These are phyloP conservation scores for Drosophila azteca DNA, from an alignment of 1,140 invertebrate genomes.

Conservation along the genomic window DNA sequence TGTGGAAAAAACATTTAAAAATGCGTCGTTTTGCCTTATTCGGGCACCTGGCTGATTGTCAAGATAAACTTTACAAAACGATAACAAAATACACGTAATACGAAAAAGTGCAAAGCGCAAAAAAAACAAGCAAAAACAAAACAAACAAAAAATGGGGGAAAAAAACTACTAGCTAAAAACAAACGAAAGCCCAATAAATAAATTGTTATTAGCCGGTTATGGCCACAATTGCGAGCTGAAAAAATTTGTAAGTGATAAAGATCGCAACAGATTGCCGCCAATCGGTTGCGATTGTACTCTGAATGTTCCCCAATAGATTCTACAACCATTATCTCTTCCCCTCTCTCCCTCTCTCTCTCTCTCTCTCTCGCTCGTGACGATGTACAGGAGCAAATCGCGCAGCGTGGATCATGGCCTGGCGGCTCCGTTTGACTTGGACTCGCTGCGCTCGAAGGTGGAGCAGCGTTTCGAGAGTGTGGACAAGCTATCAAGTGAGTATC, in stretches of 20 bases:
- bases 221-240: constrained; percentile 72
- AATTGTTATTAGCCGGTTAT: constrained; percentile 79
- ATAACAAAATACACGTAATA: constrained; percentile 21
- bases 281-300: constrained; percentile 30
- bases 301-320: constrained; percentile 41
- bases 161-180: constrained; percentile 21
- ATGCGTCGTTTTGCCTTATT: constrained; percentile 57
- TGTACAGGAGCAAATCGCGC: constrained; percentile 92
- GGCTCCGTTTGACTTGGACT: constrained; percentile 91
- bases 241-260: constrained; percentile 80
- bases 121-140: constrained; percentile 4
- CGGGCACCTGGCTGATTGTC: constrained; percentile 47
- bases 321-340: constrained; percentile 28
- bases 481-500: constrained; percentile 85
- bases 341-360: no score
- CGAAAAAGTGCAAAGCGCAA: not conserved
- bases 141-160: constrained; percentile 9
- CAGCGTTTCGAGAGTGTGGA: constrained; percentile 91
- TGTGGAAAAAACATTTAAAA: constrained; percentile 46
- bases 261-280: constrained; percentile 61
- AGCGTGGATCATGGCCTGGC: constrained; percentile 94
- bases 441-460: constrained; percentile 92
- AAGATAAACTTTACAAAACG: constrained; percentile 64
- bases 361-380: constrained; percentile 34
- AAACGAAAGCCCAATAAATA: constrained; percentile 59